Conservation (phyloP, 2,888 invertebrate genomes). For the Oxystoma pomonae region DNA sequence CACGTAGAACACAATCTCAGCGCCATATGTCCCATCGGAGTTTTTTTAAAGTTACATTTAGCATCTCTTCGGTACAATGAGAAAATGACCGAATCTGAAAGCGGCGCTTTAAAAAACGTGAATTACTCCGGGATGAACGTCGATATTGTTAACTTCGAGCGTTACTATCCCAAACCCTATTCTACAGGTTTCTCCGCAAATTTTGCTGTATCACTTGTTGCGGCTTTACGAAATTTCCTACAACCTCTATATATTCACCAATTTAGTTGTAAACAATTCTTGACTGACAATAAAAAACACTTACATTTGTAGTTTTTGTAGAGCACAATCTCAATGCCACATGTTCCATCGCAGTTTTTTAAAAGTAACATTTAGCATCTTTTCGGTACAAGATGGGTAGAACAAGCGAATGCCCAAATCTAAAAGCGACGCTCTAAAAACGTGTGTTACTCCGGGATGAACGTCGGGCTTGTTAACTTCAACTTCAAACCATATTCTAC, state of each 20-base stretch:
- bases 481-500: too few species aligned
- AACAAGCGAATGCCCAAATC: conserved; percentile 93
- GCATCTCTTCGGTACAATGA: conserved; percentile 82
- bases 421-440: conserved; percentile 95
- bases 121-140: conserved; percentile 92
- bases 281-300: too few species aligned
- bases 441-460: conserved; percentile 92
- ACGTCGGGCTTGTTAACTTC: conserved; percentile 88
- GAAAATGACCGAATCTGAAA: conserved; percentile 92
- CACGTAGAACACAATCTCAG: conserved; percentile 92
- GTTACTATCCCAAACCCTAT: too few species aligned
- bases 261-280: too few species aligned
- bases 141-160: conserved; percentile 82
- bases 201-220: too few species aligned
- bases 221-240: too few species aligned
- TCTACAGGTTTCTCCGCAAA: too few species aligned
- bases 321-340: conserved; percentile 89
- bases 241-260: too few species aligned
- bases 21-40: conserved; percentile 80
- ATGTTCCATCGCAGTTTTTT: conserved; percentile 76
- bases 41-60: conserved; percentile 74
- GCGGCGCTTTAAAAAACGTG: conserved; percentile 97
- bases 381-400: conserved; percentile 84
- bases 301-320: too few species aligned
- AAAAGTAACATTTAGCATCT: conserved; percentile 76